phyloP scores from a whole-genome alignment of 2,888 invertebrate species.

The Caenorhabditis sp. region DNA sequence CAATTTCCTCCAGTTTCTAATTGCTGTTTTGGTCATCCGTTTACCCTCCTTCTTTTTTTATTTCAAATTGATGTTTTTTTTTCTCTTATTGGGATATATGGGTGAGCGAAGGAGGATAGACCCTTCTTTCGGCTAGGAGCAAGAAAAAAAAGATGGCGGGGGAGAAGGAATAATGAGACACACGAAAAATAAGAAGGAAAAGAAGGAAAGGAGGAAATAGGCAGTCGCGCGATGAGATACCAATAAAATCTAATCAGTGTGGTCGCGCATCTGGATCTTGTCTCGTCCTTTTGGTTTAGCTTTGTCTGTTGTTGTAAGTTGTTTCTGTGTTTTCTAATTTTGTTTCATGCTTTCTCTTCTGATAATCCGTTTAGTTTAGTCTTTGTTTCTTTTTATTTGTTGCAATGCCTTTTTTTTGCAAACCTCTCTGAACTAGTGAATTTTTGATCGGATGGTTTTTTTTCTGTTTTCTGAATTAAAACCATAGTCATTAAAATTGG shows the following conservation, averaged over 20 bases:
- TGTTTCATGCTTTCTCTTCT: too few species aligned
- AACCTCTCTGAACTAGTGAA: too few species aligned
- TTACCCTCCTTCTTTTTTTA: neutral
- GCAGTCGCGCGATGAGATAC: neutral
- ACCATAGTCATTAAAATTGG: too few species aligned
- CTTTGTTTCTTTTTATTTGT: too few species aligned
- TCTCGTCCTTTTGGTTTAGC: neutral
- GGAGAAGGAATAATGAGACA: neutral
- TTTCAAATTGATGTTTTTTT: neutral
- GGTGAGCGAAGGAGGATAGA: neutral
- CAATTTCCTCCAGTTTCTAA: neutral
- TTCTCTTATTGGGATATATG: neutral
- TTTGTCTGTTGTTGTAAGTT: too few species aligned
- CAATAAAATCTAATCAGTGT: conserved; percentile 1
- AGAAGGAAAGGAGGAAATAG: neutral
- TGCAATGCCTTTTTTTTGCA: too few species aligned
- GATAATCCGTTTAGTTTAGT: too few species aligned
- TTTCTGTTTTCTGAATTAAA: too few species aligned
- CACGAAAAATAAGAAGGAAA: neutral
- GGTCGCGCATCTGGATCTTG: neutral
- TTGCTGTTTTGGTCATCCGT: neutral
- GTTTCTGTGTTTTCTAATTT: too few species aligned
- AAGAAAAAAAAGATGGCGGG: neutral
- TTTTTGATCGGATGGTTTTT: too few species aligned
- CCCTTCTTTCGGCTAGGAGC: neutral